Conservation (phyloP, 2,888 invertebrate species). For the Spodoptera littoralis region DNA sequence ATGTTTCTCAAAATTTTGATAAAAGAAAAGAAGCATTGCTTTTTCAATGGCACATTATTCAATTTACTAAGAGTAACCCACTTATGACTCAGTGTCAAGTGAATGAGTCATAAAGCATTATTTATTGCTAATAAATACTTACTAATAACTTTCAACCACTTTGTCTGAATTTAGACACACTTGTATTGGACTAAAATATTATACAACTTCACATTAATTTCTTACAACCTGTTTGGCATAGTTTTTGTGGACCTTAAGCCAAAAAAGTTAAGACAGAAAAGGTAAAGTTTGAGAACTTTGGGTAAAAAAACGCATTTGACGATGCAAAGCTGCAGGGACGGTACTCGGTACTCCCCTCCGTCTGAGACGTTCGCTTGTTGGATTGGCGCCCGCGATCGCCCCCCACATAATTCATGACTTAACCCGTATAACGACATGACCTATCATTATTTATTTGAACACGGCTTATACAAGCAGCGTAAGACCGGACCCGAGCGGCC, state of each 20-base stretch:
- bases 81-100: conserved; percentile 17
- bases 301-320: conserved; percentile 47
- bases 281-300: conserved; percentile 64
- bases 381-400: conserved; percentile 71
- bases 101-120: conserved; percentile 10
- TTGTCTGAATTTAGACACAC: background rate
- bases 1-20: conserved; percentile 66
- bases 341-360: conserved; percentile 64
- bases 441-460: conserved; percentile 76
- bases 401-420: conserved; percentile 75
- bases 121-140: conserved; percentile 10
- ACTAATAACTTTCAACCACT: conserved; percentile 2
- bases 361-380: conserved; percentile 67
- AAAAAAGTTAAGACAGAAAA: background rate
- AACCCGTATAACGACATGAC: conserved; percentile 74
- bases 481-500: conserved; percentile 27
- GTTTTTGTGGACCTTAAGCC: conserved; percentile 20
- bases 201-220: background rate
- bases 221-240: background rate
- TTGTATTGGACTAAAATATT: conserved; percentile 1
- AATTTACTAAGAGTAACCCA: conserved; percentile 2
- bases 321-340: conserved; percentile 60
- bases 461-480: conserved; percentile 53
- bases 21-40: conserved; percentile 17
- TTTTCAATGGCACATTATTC: background rate